These are phyloP conservation scores for Conus betulinus DNA, from an alignment of 1,140 invertebrate species.

Conservation along the genomic window DNA sequence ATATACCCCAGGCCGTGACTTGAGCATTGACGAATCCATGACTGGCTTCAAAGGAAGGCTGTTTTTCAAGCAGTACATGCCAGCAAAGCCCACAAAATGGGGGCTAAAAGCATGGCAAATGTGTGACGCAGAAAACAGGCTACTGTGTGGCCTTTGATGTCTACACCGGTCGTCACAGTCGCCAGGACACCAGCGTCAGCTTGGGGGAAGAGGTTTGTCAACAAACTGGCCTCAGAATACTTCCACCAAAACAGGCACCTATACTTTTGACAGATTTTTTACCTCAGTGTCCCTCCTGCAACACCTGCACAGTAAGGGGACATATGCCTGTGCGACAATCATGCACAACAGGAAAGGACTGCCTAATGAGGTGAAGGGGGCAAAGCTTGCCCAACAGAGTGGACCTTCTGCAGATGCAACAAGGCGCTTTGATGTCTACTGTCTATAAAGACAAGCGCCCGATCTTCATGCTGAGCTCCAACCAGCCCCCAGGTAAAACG, in stretches of 20 bases:
- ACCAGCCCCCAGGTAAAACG: too few species aligned
- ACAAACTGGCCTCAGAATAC: background rate
- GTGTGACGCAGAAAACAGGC: background rate
- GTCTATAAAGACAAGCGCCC: too few species aligned
- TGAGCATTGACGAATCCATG: too few species aligned
- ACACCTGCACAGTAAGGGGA: background rate
- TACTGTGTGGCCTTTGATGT: conserved; percentile 6
- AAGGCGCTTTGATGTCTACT: too few species aligned
- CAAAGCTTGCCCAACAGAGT: too few species aligned
- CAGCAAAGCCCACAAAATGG: conserved; percentile 10
- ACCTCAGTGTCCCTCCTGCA: background rate
- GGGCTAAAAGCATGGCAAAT: conserved; percentile 7
- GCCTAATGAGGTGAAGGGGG: too few species aligned
- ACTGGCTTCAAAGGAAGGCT: too few species aligned
- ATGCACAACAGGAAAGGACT: too few species aligned
- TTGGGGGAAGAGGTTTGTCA: background rate
- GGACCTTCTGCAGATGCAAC: too few species aligned
- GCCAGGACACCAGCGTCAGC: background rate
- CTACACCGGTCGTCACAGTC: background rate
- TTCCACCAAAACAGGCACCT: background rate
- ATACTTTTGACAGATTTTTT: conserved; percentile 4
- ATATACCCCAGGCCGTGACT: too few species aligned
- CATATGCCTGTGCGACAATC: background rate
- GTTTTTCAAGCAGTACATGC: too few species aligned
- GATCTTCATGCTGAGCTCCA: too few species aligned